Conservation (phyloP, 1,140 invertebrate species). For the Nephila pilipes region DNA sequence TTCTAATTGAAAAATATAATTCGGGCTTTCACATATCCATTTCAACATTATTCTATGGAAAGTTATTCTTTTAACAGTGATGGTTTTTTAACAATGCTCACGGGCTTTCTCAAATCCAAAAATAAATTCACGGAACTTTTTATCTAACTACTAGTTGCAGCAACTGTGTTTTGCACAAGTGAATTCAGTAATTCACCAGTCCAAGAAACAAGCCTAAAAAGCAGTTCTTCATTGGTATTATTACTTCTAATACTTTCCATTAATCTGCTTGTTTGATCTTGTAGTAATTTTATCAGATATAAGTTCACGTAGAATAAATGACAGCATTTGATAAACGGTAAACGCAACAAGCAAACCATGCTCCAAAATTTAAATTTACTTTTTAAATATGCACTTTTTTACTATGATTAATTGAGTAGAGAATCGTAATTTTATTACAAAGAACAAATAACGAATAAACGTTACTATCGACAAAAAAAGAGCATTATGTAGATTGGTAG, state of each 20-base stretch:
- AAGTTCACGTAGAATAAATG: neutral
- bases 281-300: neutral
- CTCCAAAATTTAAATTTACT: no score
- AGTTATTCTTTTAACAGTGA: neutral
- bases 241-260: neutral
- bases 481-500: no score
- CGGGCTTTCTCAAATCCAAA: neutral
- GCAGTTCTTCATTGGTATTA: no score
- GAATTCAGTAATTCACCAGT: no score
- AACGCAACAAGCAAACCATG: no score
- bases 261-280: neutral
- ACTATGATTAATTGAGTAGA: no score
- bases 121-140: neutral
- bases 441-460: no score
- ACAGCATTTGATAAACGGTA: neutral
- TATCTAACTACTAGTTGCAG: neutral
- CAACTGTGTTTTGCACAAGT: no score
- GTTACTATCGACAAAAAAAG: no score
- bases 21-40: neutral
- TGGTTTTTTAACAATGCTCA: neutral
- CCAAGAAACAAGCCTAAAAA: no score
- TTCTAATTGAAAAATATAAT: neutral
- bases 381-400: no score
- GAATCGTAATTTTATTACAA: no score
- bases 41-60: neutral